Base-by-base conservation (phyloP, 2,797 vertebrate genomes). In the Oophaga sylvatica region DNA sequence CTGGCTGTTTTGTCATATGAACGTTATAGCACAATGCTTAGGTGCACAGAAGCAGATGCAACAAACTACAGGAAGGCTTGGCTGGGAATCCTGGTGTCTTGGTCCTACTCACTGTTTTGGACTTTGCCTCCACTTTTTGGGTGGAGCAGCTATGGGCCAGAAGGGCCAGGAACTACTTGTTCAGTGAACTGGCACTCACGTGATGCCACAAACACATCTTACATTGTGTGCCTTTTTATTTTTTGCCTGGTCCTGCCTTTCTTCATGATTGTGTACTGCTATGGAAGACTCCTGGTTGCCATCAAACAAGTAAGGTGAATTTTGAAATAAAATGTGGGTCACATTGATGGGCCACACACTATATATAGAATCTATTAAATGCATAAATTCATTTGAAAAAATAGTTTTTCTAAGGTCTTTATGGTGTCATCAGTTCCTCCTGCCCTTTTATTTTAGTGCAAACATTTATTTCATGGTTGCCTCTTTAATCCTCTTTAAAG, bases 1-100 rank as follows among this genome's bases (percentile, higher is more conserved):
- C 90, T 96, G 94, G 96, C 96, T 0, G 93, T 96, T 81, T 95
- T 97, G 68, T 96, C 96, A 13, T 96, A 96, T 0, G 95, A 97
- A 90, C 93, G 94, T 53, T 96, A 95, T 91, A 93, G 93, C 92
- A 96, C 96, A 88, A 95, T 97, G 95, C 93, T 94, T 48, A 90
- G 94, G 10, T 92, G 92, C 5, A 93, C 94, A 0, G 95, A 96
- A 91, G 95, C 95, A 0, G 95, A 96, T 89, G 90, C 94, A 63
- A 95, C 95, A 88, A 96, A 96, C 93, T 96, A 96, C 93, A 92
- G 87, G 10, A 96, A 96, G 91, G 89, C 92, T 26, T 92, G 92
- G 76, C 2, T 93, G 84, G 95, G 95, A 80, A 95, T 97, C 59
- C 1, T 90, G 53, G 87, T 96, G 73, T 96, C 96, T 86, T 97